Percentiles rank a stretch among this genome's conserved stretches.
phyloP scores from a whole-genome alignment of 1,140 invertebrate genomes.

The Littorina saxatilis region DNA sequence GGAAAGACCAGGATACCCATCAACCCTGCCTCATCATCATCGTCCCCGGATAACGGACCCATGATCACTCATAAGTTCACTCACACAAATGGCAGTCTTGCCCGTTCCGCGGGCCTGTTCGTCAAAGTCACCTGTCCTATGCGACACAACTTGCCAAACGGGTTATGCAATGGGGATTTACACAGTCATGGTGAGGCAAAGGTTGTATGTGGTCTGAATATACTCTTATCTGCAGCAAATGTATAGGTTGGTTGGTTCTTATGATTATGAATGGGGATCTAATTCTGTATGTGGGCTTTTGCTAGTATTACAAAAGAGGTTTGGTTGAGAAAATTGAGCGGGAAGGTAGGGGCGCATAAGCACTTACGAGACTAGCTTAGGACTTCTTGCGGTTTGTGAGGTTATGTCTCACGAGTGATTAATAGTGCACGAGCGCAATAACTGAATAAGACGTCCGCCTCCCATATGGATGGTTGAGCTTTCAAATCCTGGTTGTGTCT shows the following conservation, averaged over 20 bases:
- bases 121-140: constrained; percentile 81
- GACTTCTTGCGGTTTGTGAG: too few relatives aligned
- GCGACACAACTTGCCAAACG: constrained; percentile 46
- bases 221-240: too few relatives aligned
- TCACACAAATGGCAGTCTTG: constrained; percentile 87
- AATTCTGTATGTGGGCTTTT: not conserved
- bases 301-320: not conserved
- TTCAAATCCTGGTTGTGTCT: too few relatives aligned
- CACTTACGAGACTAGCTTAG: too few relatives aligned
- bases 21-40: constrained; percentile 83
- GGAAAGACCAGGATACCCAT: constrained; percentile 83
- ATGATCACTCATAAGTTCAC: constrained; percentile 91
- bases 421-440: too few relatives aligned
- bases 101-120: constrained; percentile 91
- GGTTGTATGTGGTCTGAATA: too few relatives aligned
- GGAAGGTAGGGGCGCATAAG: too few relatives aligned
- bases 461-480: too few relatives aligned
- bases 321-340: too few relatives aligned
- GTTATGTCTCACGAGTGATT: too few relatives aligned
- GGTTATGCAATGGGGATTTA: constrained; percentile 59
- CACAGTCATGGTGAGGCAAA: constrained; percentile 53
- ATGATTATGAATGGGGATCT: not conserved
- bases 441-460: too few relatives aligned
- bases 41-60: constrained; percentile 83
- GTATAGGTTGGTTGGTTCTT: too few relatives aligned